These are phyloP conservation scores for Chaetodon trifascialis DNA, from an alignment of 2,113 vertebrate species.

Conservation along the genomic window DNA sequence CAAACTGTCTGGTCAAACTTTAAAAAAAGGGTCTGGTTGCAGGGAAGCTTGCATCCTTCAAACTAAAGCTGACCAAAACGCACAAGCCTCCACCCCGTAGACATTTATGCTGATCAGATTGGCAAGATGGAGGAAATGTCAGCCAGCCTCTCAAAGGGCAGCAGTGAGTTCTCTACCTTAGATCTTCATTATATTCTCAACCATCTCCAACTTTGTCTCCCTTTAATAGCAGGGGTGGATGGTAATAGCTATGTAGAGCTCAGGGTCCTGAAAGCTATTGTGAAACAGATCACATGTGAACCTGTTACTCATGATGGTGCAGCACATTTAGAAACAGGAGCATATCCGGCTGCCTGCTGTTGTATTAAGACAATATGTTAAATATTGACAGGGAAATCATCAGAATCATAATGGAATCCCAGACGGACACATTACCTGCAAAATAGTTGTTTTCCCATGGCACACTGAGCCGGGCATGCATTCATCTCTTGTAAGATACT, in stretches of 20 bases:
- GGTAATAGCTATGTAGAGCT: not conserved
- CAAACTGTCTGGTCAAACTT: slow-evolving; percentile 21
- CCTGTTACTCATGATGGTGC: not conserved
- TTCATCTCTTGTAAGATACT: not conserved
- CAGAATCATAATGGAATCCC: not conserved
- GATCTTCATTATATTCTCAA: slow-evolving; percentile 44
- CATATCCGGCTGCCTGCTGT: not conserved
- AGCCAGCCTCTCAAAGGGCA: slow-evolving; percentile 54
- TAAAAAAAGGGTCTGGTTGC: slow-evolving; percentile 2
- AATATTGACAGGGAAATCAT: not conserved
- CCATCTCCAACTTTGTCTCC: slow-evolving; percentile 24
- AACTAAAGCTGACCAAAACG: slow-evolving; percentile 35
- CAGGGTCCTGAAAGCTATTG: not conserved
- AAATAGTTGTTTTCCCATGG: not conserved
- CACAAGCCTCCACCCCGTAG: slow-evolving; percentile 24
- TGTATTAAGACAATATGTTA: not conserved
- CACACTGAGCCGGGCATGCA: not conserved
- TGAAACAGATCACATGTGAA: not conserved
- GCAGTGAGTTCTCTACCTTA: slow-evolving; percentile 18
- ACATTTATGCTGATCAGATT: slow-evolving; percentile 58
- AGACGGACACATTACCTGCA: not conserved
- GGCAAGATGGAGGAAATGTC: slow-evolving; percentile 52
- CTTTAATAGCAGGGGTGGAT: slow-evolving; percentile 4
- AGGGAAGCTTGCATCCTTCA: slow-evolving; percentile 24
- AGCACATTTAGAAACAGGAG: not conserved